Evolutionary conservation across 2,113 vertebrate species (phyloP), one percentile per base, ranked within the genome.

Genomic region (Ciconia boyciana): DNA sequence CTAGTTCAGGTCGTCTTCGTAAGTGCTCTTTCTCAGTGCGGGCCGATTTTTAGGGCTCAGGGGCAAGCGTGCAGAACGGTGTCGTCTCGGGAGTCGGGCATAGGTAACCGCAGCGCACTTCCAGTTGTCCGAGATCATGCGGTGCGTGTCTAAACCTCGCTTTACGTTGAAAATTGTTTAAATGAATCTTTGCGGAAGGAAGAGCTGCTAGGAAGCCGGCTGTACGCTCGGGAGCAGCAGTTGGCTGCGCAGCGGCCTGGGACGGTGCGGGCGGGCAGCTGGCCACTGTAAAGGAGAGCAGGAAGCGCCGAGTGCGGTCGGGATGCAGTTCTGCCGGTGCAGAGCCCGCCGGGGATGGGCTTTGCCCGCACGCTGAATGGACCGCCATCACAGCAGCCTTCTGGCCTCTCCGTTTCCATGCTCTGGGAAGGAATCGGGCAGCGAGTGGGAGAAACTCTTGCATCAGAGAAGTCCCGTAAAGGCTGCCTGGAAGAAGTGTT

Each of bases 11-110:
- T 15, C 31, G 3, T 13, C 36, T 5, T 21, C 21, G 2, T 12
- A 6, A 32, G 2, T 7, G 61, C 31, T 1, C 4, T 4, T 21
- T 6, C 32, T 28, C 21, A 2, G 32, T 1, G 14, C 2, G 29
- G 79, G 68, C 28, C 68, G 13, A 2, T 24, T 7, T 36, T 12
- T 9, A 21, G 26, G 70, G 36, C 46, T 46, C 32, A 0, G 54
- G 39, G 52, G 44, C 44, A 9, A 28, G 26, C 4, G n/a, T 28
- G 43, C 28, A 5, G 11, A 34, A 17, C 18, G 4, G 55, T 3
- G 17, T 12, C 19, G 19, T 13, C 10, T 25, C 31, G 1, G 12
- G 41, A 16, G 46, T 36, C 13, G 17, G 26, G 17, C 64, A 3
- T 3, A 3, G 57, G 18, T 17, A 5, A 1, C n/a, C 24, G n/a